phyloP scores from a whole-genome alignment of 2,888 invertebrate species.

The Acrocera orbiculus region DNA sequence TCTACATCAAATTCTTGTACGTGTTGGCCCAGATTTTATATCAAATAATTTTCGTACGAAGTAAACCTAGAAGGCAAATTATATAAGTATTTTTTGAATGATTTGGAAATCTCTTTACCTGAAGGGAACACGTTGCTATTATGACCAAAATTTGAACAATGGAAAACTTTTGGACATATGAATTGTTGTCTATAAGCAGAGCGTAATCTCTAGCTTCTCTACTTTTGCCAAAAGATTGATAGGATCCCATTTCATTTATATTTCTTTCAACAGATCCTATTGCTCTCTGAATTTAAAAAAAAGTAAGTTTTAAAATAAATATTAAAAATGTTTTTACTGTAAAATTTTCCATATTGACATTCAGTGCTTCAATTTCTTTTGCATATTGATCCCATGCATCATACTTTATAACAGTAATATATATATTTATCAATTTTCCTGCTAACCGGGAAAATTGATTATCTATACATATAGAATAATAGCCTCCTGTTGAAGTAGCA shows the following conservation, averaged over 20 bases:
- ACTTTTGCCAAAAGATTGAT: conserved; percentile 63
- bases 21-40: conserved; percentile 45
- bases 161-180: conserved; percentile 80
- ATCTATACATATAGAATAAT: conserved; percentile 80
- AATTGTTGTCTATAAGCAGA: conserved; percentile 61
- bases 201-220: conserved; percentile 70
- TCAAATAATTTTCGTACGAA: conserved; percentile 83
- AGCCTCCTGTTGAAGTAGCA: conserved; percentile 60
- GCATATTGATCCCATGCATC: conserved; percentile 88
- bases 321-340: conserved; percentile 42
- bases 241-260: conserved; percentile 69
- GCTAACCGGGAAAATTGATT: conserved; percentile 87
- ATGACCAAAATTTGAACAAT: conserved; percentile 71
- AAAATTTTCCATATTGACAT: conserved; percentile 78
- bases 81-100: neutral
- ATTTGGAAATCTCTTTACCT: conserved; percentile 31
- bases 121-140: conserved; percentile 54
- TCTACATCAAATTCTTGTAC: conserved; percentile 30
- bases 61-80: conserved; percentile 46
- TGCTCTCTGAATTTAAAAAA: conserved; percentile 38
- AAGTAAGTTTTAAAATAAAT: neutral
- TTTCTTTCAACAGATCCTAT: conserved; percentile 65
- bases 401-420: conserved; percentile 78
- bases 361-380: conserved; percentile 71
- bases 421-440: conserved; percentile 73